phyloP scores from a whole-genome alignment of 1,140 invertebrate species.

The Drosophila ercepeae region DNA sequence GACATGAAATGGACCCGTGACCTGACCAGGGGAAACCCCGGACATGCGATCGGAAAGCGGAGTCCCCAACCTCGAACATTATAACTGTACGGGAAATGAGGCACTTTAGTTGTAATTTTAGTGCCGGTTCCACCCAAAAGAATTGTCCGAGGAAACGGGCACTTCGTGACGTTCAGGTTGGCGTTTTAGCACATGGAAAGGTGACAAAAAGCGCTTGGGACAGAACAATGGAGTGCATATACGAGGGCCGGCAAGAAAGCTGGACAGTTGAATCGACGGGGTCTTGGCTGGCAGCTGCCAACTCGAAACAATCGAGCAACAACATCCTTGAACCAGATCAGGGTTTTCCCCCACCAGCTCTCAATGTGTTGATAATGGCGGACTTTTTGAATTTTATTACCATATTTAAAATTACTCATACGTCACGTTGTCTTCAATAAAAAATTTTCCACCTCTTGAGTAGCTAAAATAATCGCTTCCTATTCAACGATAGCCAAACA shows the following conservation, averaged over 20 bases:
- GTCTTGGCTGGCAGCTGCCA: neutral
- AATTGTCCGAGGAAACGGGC: slow-evolving; percentile 13
- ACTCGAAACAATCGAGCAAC: slow-evolving; percentile 15
- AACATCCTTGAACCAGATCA: slow-evolving; percentile 36
- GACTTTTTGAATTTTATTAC: neutral
- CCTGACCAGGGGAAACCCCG: slow-evolving; percentile 6
- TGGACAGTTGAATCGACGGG: slow-evolving; percentile 5
- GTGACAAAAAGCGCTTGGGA: slow-evolving; percentile 47
- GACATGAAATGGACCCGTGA: slow-evolving; percentile 7
- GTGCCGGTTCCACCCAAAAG: slow-evolving; percentile 14
- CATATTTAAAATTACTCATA: neutral
- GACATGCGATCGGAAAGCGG: slow-evolving; percentile 19
- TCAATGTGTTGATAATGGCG: neutral
- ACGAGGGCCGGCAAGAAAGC: slow-evolving; percentile 9
- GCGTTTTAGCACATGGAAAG: slow-evolving; percentile 43
- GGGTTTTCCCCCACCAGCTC: slow-evolving; percentile 7
- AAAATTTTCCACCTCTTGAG: neutral
- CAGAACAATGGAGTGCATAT: slow-evolving; percentile 52
- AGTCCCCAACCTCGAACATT: slow-evolving; percentile 10
- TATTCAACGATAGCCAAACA: neutral
- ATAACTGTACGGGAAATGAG: slow-evolving; percentile 36
- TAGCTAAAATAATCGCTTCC: neutral
- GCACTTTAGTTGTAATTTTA: slow-evolving; percentile 32
- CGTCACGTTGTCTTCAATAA: neutral
- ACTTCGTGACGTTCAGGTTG: slow-evolving; percentile 13